phyloP scores from a whole-genome alignment of 2,888 invertebrate genomes.

The Caenorhabditis doughertyi region DNA sequence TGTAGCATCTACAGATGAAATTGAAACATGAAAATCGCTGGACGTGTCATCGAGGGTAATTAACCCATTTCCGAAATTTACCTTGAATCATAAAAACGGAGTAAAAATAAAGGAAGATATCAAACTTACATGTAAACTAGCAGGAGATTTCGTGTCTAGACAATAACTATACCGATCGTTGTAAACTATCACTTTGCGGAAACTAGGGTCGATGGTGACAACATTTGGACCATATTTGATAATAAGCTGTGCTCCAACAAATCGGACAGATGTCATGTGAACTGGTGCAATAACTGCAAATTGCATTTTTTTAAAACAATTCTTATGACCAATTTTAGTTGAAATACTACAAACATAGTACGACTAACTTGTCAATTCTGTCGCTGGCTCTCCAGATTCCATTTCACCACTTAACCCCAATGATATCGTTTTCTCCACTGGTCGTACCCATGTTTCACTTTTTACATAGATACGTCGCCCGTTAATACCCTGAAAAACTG shows the following conservation, averaged over 20 bases:
- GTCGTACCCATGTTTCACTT: conserved; percentile 61
- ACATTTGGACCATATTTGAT: conserved; percentile 61
- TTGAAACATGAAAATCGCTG: conserved; percentile 8
- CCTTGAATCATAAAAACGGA: not conserved
- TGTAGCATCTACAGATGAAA: conserved; percentile 17
- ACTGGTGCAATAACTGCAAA: conserved; percentile 58
- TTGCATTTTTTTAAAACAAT: not conserved
- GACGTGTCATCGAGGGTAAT: not conserved
- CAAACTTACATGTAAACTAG: conserved; percentile 15
- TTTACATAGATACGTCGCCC: conserved; percentile 30
- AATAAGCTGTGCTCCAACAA: conserved; percentile 61
- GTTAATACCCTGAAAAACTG: conserved; percentile 24
- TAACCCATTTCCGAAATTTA: not conserved
- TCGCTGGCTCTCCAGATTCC: conserved; percentile 34
- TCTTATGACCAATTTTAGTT: not conserved
- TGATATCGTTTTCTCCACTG: conserved; percentile 54
- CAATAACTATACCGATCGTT: conserved; percentile 51
- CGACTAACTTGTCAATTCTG: conserved; percentile 49
- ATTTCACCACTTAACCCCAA: conserved; percentile 23
- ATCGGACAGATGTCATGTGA: conserved; percentile 52
- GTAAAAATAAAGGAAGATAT: not conserved
- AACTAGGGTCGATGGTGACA: conserved; percentile 57
- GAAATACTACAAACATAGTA: too few species aligned
- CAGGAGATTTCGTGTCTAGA: conserved; percentile 24
- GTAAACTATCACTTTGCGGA: conserved; percentile 52